phyloP scores from a whole-genome alignment of 2,888 invertebrate species.

The Entomobrya proxima region DNA sequence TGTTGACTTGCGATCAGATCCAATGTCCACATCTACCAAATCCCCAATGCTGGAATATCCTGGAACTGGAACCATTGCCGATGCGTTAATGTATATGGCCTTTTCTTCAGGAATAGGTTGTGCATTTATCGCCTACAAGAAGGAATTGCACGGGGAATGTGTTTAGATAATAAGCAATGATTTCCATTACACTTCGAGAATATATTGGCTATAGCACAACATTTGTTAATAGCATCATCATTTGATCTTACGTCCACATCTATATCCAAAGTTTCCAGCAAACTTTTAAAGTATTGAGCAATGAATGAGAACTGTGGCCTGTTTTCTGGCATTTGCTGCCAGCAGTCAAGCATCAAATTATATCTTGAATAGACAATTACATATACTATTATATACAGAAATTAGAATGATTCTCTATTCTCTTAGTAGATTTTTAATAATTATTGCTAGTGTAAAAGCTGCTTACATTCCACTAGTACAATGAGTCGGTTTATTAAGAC shows the following conservation, averaged over 20 bases:
- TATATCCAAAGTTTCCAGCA: slow-evolving; percentile 47
- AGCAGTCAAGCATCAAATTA: slow-evolving; percentile 66
- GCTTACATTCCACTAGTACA: slow-evolving; percentile 54
- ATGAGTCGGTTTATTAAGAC: slow-evolving; percentile 58
- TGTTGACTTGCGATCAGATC: slow-evolving; percentile 15
- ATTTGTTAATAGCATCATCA: neutral
- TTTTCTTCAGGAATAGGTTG: neutral
- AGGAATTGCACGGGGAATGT: too few relatives aligned
- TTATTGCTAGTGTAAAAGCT: too few relatives aligned
- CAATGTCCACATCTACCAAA: slow-evolving; percentile 13
- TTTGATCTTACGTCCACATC: slow-evolving; percentile 59
- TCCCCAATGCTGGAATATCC: slow-evolving; percentile 30
- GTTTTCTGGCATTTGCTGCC: slow-evolving; percentile 49
- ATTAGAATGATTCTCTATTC: too few relatives aligned
- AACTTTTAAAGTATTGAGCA: slow-evolving; percentile 49
- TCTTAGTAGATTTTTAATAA: too few relatives aligned
- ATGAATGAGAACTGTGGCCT: slow-evolving; percentile 57
- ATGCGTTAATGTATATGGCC: neutral
- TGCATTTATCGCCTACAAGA: slow-evolving; percentile 25
- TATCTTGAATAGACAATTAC: slow-evolving; percentile 38
- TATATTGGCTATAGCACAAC: neutral
- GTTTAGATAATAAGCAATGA: neutral
- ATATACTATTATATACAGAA: too few relatives aligned
- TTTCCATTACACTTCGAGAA: neutral
- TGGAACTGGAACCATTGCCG: slow-evolving; percentile 25